These are phyloP conservation scores for Metopolophium dirhodum DNA, from an alignment of 1,140 invertebrate species.

Conservation along the genomic window DNA sequence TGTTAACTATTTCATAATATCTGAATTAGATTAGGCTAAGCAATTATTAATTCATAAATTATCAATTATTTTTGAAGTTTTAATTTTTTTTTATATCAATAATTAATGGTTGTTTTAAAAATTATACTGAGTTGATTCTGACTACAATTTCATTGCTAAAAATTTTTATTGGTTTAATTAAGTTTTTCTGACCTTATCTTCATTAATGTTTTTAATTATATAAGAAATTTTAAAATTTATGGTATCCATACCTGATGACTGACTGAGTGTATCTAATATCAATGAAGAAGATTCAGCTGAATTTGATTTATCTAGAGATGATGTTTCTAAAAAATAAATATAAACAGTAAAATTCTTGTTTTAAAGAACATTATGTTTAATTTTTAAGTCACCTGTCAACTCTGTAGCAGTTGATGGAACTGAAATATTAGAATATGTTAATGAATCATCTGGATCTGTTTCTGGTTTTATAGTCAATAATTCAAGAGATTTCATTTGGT, in stretches of 20 bases:
- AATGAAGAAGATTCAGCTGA: background rate
- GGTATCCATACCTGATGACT: background rate
- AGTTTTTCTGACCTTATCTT: background rate
- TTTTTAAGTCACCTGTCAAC: background rate
- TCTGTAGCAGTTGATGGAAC: background rate
- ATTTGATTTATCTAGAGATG: background rate
- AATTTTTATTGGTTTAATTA: background rate
- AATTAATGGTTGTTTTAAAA: background rate
- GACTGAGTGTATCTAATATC: constrained; percentile 2
- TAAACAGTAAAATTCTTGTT: background rate
- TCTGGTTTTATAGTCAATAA: background rate
- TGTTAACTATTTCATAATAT: no score
- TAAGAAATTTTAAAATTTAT: background rate
- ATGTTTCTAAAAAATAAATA: background rate
- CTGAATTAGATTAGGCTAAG: no score
- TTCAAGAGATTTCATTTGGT: background rate
- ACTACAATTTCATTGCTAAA: background rate
- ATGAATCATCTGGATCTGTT: background rate
- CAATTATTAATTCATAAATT: no score
- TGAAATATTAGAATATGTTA: background rate
- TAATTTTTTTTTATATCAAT: background rate
- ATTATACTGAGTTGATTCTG: background rate
- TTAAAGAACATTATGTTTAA: background rate
- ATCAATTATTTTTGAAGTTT: no score
- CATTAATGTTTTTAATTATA: no score